Evolutionary conservation across 2,888 invertebrate species (phyloP).

Genomic region (Listrodromus nycthemerus): DNA sequence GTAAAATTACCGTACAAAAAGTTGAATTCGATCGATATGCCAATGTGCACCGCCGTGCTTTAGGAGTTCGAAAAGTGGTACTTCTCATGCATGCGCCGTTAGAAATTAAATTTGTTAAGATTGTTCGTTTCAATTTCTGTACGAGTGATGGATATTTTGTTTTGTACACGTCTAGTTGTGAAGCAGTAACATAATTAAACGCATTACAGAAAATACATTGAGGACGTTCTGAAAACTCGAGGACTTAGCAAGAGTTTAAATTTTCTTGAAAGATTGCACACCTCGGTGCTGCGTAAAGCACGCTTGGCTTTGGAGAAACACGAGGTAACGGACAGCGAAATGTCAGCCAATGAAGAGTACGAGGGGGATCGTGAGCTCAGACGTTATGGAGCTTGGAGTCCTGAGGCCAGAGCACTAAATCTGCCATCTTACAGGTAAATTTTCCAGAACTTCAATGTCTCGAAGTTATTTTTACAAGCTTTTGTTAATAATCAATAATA

Average conservation of each 20-base stretch:
- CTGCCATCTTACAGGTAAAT: slow-evolving; percentile 91
- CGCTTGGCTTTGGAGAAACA: slow-evolving; percentile 89
- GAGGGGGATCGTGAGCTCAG: slow-evolving; percentile 85
- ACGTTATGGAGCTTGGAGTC: slow-evolving; percentile 92
- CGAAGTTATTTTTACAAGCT: neutral
- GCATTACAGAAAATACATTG: slow-evolving; percentile 90
- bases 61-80: too few relatives aligned
- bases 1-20: too few relatives aligned
- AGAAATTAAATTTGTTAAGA: too few relatives aligned
- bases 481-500: neutral
- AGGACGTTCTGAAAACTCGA: slow-evolving; percentile 94
- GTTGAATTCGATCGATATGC: too few relatives aligned
- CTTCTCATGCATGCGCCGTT: too few relatives aligned
- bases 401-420: slow-evolving; percentile 90
- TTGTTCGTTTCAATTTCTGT: neutral
- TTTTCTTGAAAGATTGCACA: slow-evolving; percentile 91
- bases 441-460: slow-evolving; percentile 5
- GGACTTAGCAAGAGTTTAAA: slow-evolving; percentile 93
- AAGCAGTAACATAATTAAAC: slow-evolving; percentile 25
- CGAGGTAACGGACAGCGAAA: slow-evolving; percentile 73
- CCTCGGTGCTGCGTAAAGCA: slow-evolving; percentile 89
- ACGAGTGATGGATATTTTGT: neutral
- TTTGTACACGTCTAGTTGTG: too few relatives aligned
- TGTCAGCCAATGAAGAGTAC: slow-evolving; percentile 76
- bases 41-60: too few relatives aligned